Evolutionary conservation across 2,797 vertebrate genomes (phyloP), one percentile per base, ranked within the genome.

Genomic region (Cyclura pinguis): DNA sequence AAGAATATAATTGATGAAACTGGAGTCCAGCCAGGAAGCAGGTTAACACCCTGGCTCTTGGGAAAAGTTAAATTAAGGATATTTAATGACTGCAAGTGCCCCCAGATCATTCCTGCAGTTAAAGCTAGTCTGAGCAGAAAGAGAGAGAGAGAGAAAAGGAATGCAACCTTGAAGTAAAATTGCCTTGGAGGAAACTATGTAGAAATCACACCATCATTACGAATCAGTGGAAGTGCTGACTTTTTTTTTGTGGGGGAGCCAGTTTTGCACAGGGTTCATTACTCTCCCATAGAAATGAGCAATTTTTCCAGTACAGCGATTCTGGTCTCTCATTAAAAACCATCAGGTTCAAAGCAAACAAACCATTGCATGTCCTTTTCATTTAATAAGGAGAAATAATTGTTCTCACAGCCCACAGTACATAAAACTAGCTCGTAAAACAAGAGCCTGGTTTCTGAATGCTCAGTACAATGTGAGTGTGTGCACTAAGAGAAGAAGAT

Each of bases 351-450:
- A 86, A 86, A 86, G 67, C 78, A 86, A 86, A 90, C 89, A 86
- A 86, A 81, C 84, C 89, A 62, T 86, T 14, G 32, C 84, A 81
- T 90, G 89, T 90, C 62, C 29, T 80, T 90, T 86, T 90, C 67
- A 52, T 85, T 86, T 90, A 86, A 90, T 83, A 73, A 69, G 89
- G 78, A 81, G 67, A 86, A 90, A 81, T 86, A 86, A 90, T 90
- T 90, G 59, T 82, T 90, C 89, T 86, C 84, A 50, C 78, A 74
- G 84, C 89, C 77, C 84, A 81, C 86, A 74, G 74, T 82, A 76
- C 72, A 82, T 87, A 83, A 90, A 90, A 77, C 38, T 64, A 62
- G 64, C 85, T 77, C 85, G 64, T 87, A 86, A 87, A 90, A 83
- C 69, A 76, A 52, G 24, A 87, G 57, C 42, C 78, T 76, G 29